These are phyloP conservation scores for Gymnothorax javanicus DNA, from an alignment of 2,797 vertebrate species.

Conservation along the genomic window DNA sequence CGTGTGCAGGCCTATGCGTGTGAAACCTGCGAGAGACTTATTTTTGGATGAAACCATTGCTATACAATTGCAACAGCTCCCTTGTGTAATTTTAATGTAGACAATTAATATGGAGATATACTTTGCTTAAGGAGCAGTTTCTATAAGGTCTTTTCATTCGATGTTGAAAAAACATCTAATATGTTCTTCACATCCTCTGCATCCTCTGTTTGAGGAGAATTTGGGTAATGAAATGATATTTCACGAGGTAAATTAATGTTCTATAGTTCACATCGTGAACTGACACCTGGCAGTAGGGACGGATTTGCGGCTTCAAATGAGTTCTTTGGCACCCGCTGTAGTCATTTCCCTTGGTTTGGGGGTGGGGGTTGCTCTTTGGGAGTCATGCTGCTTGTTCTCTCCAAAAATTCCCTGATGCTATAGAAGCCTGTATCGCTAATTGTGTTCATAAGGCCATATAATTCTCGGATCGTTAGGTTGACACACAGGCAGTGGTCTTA, in stretches of 20 bases:
- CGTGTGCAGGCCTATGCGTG: background rate
- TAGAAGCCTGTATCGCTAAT: background rate
- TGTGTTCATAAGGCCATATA: background rate
- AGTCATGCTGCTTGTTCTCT: background rate
- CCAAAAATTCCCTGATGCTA: background rate
- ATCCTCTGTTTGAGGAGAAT: background rate
- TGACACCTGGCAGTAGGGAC: background rate
- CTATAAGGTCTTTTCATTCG: background rate
- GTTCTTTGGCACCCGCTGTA: conserved; percentile 7
- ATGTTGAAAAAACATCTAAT: background rate
- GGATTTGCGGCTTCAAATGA: background rate
- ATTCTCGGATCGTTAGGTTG: background rate
- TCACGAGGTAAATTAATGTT: background rate
- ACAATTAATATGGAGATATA: background rate
- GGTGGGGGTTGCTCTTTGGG: background rate
- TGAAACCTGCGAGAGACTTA: background rate
- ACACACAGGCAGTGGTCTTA: background rate
- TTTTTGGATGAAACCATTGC: background rate
- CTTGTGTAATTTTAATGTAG: no score
- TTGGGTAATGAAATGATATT: background rate
- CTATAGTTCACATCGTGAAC: background rate
- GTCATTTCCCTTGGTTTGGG: background rate
- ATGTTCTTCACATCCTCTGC: background rate
- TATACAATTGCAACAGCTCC: background rate
- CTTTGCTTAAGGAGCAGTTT: background rate